phyloP scores from a whole-genome alignment of 2,888 invertebrate species.

The Drosophila peninsularis region DNA sequence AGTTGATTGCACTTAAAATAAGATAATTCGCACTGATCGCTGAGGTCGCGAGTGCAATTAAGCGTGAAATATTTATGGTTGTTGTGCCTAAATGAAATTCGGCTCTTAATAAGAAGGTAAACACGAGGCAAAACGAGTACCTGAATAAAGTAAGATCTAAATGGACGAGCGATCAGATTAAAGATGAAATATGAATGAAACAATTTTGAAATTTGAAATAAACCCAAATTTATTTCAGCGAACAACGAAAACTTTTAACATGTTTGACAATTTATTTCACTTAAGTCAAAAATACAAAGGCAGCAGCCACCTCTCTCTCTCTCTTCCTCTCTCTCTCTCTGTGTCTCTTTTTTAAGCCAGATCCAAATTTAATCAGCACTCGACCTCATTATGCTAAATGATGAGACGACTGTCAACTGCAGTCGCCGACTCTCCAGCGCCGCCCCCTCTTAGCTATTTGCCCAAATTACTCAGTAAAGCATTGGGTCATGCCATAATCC shows the following conservation, averaged over 20 bases:
- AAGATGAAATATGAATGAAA: neutral
- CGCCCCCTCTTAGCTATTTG: slow-evolving; percentile 5
- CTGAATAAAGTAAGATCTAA: neutral
- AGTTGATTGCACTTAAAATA: slow-evolving; percentile 26
- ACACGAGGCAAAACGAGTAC: neutral
- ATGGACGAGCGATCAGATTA: neutral
- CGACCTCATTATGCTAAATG: slow-evolving; percentile 61
- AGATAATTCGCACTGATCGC: neutral
- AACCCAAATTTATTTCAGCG: neutral
- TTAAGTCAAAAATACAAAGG: neutral
- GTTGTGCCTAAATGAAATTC: neutral
- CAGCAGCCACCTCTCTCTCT: too few species aligned
- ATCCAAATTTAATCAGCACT: slow-evolving; percentile 30
- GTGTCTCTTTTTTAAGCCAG: neutral
- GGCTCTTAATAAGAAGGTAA: neutral
- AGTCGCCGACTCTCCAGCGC: slow-evolving; percentile 8
- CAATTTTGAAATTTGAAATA: neutral
- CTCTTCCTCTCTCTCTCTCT: too few species aligned
- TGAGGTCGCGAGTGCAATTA: slow-evolving; percentile 6
- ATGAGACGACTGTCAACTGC: slow-evolving; percentile 45
- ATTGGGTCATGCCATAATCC: slow-evolving; percentile 52
- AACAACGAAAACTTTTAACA: neutral
- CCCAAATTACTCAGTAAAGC: slow-evolving; percentile 54
- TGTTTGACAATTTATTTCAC: neutral
- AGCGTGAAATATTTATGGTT: slow-evolving; percentile 1